Base-by-base conservation (phyloP, 2,797 vertebrate genomes). In the Coluber constrictor region DNA sequence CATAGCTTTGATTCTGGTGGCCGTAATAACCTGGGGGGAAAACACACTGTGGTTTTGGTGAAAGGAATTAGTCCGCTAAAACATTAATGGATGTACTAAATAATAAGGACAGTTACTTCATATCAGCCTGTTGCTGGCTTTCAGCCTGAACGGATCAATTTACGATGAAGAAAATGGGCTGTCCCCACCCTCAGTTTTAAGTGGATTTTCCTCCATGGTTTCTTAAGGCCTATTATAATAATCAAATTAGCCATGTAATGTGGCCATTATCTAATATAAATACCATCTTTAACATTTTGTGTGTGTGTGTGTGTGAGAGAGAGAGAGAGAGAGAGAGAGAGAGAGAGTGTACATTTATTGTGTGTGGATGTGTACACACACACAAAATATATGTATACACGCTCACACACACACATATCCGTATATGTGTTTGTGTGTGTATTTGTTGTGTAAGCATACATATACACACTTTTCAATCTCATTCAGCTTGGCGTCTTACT, bases 171-270 rank as follows among this genome's bases (percentile, higher is more conserved):
- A 95, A 61, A 94, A 95, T 27, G 90, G 55, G 63, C 61, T 86
- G 94, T 55, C 25, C 29, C 10, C 25, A 47, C 55, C 37, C 23
- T 13, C 5, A 18, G 16, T 59, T 95, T 63, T 95, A 96, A 97
- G 95, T 97, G 94, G 96, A 97, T 97, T 97, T 96, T 92, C 95
- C 94, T 96, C 94, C 95, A 95, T 94, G 95, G 96, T 92, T 91
- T 95, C 96, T 97, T 97, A 97, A 97, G 97, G 95, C 95, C 95
- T 94, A 94, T 97, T 98, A 97, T 96, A 96, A 91, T 97, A 97
- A 97, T 96, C 96, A 91, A 97, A 97, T 96, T 90, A 96, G 95
- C 96, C 95, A 94, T 88, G 15, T n/a, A 27, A 92, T 91, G 95
- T 90, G 95, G 94, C 95, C 59, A 0, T 96, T 97, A 83, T 47